A percentile compares a stretch with the other conserved stretches of the same genome.
Evolutionary conservation across 1,140 invertebrate genomes (phyloP).

Genomic region (Paramacrobiotus metropolitanus): DNA sequence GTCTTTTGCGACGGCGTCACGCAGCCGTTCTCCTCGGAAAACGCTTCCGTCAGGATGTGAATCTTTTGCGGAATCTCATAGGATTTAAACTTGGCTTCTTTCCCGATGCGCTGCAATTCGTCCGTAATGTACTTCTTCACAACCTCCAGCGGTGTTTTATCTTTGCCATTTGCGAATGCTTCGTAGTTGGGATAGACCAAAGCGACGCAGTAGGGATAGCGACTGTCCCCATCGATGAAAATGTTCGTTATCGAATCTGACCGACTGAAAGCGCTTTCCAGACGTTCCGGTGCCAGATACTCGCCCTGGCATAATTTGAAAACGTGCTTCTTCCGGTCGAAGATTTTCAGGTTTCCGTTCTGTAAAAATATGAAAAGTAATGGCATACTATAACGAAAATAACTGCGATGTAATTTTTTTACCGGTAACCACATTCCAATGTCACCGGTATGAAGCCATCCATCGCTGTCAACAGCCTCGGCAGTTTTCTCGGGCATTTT

Average conservation of each 20-base stretch:
- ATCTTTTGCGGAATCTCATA: constrained; percentile 63
- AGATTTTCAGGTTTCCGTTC: constrained; percentile 21
- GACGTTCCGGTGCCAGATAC: constrained; percentile 23
- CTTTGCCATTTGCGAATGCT: constrained; percentile 48
- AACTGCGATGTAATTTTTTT: constrained; percentile 12
- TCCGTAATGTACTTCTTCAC: constrained; percentile 71
- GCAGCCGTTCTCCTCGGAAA: constrained; percentile 85
- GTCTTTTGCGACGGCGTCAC: constrained; percentile 88
- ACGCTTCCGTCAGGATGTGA: constrained; percentile 39
- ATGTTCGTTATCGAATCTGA: neutral
- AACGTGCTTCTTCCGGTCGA: constrained; percentile 25
- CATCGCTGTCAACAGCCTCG: constrained; percentile 21
- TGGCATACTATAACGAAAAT: neutral
- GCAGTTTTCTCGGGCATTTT: constrained; percentile 22
- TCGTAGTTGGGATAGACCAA: constrained; percentile 84
- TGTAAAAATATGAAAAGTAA: constrained; percentile 12
- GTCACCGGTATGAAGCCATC: constrained; percentile 27
- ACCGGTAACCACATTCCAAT: constrained; percentile 21
- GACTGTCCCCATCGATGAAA: constrained; percentile 1
- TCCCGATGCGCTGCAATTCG: constrained; percentile 64
- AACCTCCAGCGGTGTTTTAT: constrained; percentile 23
- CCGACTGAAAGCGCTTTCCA: neutral
- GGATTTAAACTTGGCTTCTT: constrained; percentile 66
- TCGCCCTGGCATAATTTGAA: constrained; percentile 26
- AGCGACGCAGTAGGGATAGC: constrained; percentile 68